Percentiles rank a stretch among this genome's conserved stretches.
Conservation (phyloP, 2,113 vertebrate genomes). For the Megaceryle torquata region DNA sequence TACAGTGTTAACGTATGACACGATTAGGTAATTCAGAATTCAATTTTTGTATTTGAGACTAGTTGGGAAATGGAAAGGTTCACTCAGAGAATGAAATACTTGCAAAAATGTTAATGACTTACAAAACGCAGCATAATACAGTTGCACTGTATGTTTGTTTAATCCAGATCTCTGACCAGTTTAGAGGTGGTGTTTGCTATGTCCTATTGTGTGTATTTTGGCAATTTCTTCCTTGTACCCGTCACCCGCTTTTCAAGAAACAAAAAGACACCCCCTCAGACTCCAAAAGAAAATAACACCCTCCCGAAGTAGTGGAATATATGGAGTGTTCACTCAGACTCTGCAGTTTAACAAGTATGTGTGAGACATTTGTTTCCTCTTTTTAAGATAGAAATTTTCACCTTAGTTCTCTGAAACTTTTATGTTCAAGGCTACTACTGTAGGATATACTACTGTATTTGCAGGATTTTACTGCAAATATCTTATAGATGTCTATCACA, state of each 20-base stretch:
- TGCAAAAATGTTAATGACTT: neutral
- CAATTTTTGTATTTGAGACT: neutral
- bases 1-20: neutral
- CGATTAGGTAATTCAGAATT: neutral
- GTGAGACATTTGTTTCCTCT: neutral
- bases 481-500: neutral
- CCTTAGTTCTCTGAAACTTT: neutral
- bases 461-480: neutral
- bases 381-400: neutral
- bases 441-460: neutral
- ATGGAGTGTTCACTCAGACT: neutral
- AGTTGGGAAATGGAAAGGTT: neutral
- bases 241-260: neutral
- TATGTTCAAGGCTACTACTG: rapidly evolving
- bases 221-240: neutral
- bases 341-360: neutral
- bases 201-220: neutral
- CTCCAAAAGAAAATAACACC: rapidly evolving
- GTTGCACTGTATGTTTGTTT: neutral
- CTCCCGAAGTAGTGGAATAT: neutral
- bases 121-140: neutral
- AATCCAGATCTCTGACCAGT: neutral
- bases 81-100: neutral
- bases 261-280: neutral
- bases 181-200: neutral